Evolutionary conservation across 2,888 invertebrate genomes (phyloP).

Genomic region (Nasonia oneida): DNA sequence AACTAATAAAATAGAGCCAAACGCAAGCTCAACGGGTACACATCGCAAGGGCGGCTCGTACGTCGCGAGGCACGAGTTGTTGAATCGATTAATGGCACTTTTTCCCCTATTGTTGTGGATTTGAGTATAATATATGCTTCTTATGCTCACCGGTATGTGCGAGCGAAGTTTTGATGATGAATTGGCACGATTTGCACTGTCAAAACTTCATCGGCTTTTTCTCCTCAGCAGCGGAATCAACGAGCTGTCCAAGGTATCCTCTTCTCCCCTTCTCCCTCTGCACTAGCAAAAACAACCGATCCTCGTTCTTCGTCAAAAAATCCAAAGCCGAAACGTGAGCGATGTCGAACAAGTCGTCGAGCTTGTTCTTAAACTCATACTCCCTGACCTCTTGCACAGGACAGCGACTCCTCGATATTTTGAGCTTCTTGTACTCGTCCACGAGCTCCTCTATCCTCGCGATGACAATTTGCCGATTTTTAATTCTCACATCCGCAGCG

Average conservation of each 20-base stretch:
- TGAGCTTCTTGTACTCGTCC: not conserved
- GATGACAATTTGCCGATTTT: no score
- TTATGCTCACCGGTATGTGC: not conserved
- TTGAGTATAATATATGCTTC: not conserved
- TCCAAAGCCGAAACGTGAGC: not conserved
- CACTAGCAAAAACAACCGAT: not conserved
- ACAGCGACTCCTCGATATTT: not conserved
- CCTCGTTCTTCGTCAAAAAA: not conserved
- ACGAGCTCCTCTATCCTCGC: not conserved
- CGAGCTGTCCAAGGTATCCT: not conserved
- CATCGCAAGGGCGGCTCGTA: not conserved
- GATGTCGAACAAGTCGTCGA: not conserved
- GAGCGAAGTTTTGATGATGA: not conserved
- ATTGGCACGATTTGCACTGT: no score
- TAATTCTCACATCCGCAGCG: no score
- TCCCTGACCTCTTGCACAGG: not conserved
- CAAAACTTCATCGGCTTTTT: no score
- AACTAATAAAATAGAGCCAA: not conserved
- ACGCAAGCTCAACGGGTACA: not conserved
- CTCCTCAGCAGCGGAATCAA: not conserved
- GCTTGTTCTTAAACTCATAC: not conserved
- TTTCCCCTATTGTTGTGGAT: not conserved
- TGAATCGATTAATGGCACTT: constrained; percentile 53
- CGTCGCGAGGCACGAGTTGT: constrained; percentile 16
- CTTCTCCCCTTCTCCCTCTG: not conserved